These are phyloP conservation scores for Penaeus indicus DNA, from an alignment of 1,140 invertebrate genomes.

Conservation along the genomic window DNA sequence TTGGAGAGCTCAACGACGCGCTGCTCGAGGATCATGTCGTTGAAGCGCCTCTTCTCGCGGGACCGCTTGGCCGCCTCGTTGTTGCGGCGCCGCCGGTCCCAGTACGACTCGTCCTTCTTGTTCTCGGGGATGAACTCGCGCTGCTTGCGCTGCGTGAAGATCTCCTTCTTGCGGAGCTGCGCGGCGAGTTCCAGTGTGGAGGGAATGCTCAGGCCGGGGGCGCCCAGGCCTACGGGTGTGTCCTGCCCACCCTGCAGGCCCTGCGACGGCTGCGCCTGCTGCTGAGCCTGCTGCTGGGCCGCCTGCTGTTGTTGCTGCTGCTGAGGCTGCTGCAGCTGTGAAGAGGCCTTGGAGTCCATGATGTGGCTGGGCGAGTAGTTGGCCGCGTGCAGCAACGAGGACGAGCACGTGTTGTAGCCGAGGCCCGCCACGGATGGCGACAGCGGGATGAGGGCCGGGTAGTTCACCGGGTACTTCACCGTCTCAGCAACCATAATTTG, in stretches of 20 bases:
- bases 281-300: conserved; percentile 10
- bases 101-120: conserved; percentile 97
- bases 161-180: conserved; percentile 76
- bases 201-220: conserved; percentile 59
- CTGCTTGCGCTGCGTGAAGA: conserved; percentile 89
- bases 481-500: conserved; percentile 89
- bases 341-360: conserved; percentile 24
- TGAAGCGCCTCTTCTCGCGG: conserved; percentile 93
- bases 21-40: conserved; percentile 96
- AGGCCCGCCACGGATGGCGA: conserved; percentile 78
- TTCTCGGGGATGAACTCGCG: conserved; percentile 96
- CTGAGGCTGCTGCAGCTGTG: conserved; percentile 41
- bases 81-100: conserved; percentile 93
- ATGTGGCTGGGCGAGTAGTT: conserved; percentile 39
- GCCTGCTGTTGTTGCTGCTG: conserved; percentile 37
- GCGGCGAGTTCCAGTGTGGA: conserved; percentile 59
- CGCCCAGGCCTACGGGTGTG: conserved; percentile 53
- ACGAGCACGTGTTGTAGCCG: conserved; percentile 78
- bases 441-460: conserved; percentile 65
- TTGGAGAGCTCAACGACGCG: conserved; percentile 93
- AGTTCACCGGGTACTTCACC: conserved; percentile 71
- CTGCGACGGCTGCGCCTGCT: conserved; percentile 40
- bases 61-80: conserved; percentile 96
- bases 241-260: conserved; percentile 36
- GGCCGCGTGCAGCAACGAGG: conserved; percentile 74